phyloP scores from a whole-genome alignment of 2,888 invertebrate genomes.

The Ceramica pisi region DNA sequence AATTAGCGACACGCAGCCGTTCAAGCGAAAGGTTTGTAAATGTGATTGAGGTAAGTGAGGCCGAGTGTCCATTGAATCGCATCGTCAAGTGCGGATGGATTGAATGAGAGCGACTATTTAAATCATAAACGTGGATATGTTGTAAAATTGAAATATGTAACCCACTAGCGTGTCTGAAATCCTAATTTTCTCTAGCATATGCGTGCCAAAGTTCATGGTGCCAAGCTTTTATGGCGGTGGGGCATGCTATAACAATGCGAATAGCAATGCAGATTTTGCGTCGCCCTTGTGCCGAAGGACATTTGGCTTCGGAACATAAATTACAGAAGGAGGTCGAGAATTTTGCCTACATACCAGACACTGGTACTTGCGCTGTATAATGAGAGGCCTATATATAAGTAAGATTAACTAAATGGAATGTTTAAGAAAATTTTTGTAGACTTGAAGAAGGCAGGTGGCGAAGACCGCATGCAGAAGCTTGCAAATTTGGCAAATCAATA shows the following conservation, averaged over 20 bases:
- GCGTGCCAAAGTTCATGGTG: constrained; percentile 56
- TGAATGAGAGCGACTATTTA: constrained; percentile 29
- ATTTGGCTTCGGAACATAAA: constrained; percentile 49
- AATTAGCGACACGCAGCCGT: constrained; percentile 67
- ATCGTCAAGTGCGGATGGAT: constrained; percentile 42
- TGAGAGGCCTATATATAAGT: constrained; percentile 5
- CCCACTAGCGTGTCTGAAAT: constrained; percentile 4
- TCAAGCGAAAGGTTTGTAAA: constrained; percentile 68
- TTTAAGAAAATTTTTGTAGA: constrained; percentile 8
- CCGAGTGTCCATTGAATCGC: constrained; percentile 56
- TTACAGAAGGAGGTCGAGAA: constrained; percentile 55
- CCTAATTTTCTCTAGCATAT: constrained; percentile 17
- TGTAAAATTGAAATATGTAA: constrained; percentile 7
- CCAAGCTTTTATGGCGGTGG: constrained; percentile 41
- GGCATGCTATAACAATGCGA: constrained; percentile 46
- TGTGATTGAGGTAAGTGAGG: constrained; percentile 56
- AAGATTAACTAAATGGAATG: constrained; percentile 11
- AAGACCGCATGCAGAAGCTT: background rate
- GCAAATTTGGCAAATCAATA: background rate
- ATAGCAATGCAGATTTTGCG: constrained; percentile 50
- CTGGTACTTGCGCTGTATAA: constrained; percentile 38
- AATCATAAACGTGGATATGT: constrained; percentile 23
- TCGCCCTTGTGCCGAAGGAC: constrained; percentile 57
- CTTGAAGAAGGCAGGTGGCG: background rate
- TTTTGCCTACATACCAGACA: constrained; percentile 45